Base-by-base conservation (phyloP, 37 sponge, comb jelly and placozoan genomes). In the Halichondria panicea region DNA sequence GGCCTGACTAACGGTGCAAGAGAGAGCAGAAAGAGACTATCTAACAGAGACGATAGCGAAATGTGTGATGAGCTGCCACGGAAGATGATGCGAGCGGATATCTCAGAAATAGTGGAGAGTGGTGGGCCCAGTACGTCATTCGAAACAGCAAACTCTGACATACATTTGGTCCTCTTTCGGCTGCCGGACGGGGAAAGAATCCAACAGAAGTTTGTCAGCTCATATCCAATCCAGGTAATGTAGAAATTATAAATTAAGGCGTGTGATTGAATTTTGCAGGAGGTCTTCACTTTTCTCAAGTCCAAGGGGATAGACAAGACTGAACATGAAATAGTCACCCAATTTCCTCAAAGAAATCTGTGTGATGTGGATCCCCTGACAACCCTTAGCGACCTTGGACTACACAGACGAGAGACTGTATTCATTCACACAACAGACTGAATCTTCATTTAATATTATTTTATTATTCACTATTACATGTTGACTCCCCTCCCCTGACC, bases 261-360 rank as follows among this genome's bases (percentile, higher is more conserved):
- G 40, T 25, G 42, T 22, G 42, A 3, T 32, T 6, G 12, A 32
- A 3, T 3, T 64, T 25, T 77, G 30, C 71, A 92, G 92, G 81
- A 75, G 13, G 66, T 92, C 15, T 76, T 88, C 31, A 13, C 40
- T 8, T 77, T 66, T 31, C 37, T 92, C 11, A 3, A 28, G 21
- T 53, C 31, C 18, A 46, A 63, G 24, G 80, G 75, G 33, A 44
- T 83, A 6, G 54, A 65, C 34, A 46, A 77, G 12, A 74, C 13
- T 54, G 73, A 91, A 30, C 58, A 91, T 62, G 92, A 94, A 46
- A 62, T 94, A 0, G 32, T 91, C n/a, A 80, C 95, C 28, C 71
- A 83, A 44, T 91, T 91, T 74, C 95, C 95, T 18, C 59, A 62
- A 15, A 36, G 78, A 36, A 37, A n/a, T 7, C 18, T 94, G 11